A percentile compares a stretch with the other conserved stretches of the same genome.
Evolutionary conservation across 2,797 vertebrate genomes (phyloP).

Genomic region (Ibycter americanus): DNA sequence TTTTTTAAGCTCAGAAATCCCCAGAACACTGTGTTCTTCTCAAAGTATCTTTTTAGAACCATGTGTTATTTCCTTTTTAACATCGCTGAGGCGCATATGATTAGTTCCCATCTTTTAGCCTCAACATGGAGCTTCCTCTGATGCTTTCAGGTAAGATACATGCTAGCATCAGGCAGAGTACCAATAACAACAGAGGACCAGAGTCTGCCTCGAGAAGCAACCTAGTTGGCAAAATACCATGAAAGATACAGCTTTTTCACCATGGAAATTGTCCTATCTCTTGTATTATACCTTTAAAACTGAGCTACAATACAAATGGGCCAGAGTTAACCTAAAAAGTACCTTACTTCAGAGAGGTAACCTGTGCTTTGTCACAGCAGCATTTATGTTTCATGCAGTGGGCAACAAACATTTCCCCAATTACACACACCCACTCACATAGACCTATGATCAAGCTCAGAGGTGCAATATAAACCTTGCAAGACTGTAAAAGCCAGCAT

Average conservation of each 20-base stretch:
- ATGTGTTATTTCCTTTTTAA: not conserved
- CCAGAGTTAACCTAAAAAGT: not conserved
- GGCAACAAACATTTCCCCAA: not conserved
- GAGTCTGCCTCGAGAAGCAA: not conserved
- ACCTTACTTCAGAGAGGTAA: not conserved
- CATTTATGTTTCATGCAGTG: not conserved
- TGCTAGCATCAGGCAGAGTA: not conserved
- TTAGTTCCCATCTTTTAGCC: not conserved
- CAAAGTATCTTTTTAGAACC: not conserved
- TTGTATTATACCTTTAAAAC: not conserved
- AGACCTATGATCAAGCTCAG: not conserved
- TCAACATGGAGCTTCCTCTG: not conserved
- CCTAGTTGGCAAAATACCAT: not conserved
- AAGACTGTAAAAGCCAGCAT: not conserved
- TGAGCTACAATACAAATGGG: not conserved
- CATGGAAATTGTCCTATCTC: not conserved
- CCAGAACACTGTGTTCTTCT: not conserved
- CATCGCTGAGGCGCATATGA: not conserved
- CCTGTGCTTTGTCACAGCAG: not conserved
- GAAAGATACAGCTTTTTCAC: not conserved
- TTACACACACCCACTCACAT: not conserved
- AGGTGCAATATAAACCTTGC: not conserved
- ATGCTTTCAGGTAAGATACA: not conserved
- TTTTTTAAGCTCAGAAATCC: not conserved
- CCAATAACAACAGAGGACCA: not conserved